Percentiles rank a stretch among this genome's conserved stretches.
Evolutionary conservation across 2,797 vertebrate genomes (phyloP).

Genomic region (Tamandua tetradactyla): DNA sequence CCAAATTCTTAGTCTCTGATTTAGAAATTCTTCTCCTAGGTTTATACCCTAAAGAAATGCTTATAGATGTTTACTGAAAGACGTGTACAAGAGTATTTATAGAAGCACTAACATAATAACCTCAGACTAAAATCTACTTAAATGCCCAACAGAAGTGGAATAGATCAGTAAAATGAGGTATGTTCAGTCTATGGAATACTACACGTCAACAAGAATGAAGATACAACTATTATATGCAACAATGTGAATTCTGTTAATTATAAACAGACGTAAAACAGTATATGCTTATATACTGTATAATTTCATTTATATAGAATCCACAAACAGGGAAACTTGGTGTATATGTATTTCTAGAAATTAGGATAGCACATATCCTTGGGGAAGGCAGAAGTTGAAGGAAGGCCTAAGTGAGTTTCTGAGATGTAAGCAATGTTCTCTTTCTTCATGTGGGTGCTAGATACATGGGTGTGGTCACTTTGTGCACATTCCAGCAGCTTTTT

Average conservation of each 20-base stretch:
- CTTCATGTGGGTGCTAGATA: background rate
- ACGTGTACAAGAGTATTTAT: background rate
- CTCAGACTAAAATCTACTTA: background rate
- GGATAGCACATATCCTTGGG: background rate
- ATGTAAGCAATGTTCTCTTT: background rate
- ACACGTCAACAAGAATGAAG: background rate
- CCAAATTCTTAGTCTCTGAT: background rate
- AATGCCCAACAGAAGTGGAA: background rate
- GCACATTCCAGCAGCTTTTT: background rate
- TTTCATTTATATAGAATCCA: background rate
- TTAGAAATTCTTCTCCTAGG: background rate
- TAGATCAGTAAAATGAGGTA: background rate
- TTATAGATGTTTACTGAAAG: background rate
- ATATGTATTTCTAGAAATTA: background rate
- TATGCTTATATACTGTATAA: background rate
- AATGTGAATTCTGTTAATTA: background rate
- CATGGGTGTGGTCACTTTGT: background rate
- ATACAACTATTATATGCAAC: background rate
- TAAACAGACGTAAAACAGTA: background rate
- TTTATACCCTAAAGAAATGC: background rate
- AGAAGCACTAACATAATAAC: background rate
- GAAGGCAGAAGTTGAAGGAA: background rate
- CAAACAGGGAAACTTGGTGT: background rate
- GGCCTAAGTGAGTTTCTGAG: background rate
- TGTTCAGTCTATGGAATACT: background rate